Conservation (phyloP, 2,797 vertebrate genomes). For the Acanthornis magna region DNA sequence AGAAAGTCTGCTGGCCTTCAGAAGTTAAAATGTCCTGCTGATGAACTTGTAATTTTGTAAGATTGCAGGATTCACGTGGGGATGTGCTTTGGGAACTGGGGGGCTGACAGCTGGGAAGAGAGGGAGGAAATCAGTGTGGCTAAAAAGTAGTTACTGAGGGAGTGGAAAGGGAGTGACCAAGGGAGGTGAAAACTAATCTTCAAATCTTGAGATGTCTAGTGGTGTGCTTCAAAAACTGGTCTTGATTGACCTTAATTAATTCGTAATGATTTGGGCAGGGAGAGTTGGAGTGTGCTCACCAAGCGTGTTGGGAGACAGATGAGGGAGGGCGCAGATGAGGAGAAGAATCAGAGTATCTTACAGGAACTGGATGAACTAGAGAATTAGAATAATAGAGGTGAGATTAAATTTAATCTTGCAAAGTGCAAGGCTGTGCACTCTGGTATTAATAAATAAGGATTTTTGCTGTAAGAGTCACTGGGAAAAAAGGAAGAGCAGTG, state of each 20-base stretch:
- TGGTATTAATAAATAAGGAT: slow-evolving; percentile 1
- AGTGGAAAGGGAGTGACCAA: background rate
- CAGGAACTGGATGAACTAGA: background rate
- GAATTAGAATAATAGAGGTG: background rate
- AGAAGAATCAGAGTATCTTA: background rate
- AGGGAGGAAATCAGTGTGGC: background rate
- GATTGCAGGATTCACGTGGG: background rate
- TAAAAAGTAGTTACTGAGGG: background rate
- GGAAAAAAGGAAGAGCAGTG: background rate
- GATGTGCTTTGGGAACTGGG: background rate
- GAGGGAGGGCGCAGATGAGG: background rate
- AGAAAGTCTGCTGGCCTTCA: background rate
- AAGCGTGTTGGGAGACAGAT: background rate
- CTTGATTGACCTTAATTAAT: slow-evolving; percentile 1
- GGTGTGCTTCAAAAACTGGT: background rate
- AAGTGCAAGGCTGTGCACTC: background rate
- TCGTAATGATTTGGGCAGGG: background rate
- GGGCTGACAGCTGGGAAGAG: background rate
- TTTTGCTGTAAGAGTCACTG: background rate
- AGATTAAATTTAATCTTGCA: slow-evolving; percentile 1
- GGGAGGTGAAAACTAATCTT: background rate
- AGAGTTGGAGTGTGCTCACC: background rate
- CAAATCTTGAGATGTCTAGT: background rate
- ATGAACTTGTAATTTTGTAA: background rate
- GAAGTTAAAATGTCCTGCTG: background rate